Conservation (phyloP, 2,797 vertebrate genomes). For the Mareca strepera region DNA sequence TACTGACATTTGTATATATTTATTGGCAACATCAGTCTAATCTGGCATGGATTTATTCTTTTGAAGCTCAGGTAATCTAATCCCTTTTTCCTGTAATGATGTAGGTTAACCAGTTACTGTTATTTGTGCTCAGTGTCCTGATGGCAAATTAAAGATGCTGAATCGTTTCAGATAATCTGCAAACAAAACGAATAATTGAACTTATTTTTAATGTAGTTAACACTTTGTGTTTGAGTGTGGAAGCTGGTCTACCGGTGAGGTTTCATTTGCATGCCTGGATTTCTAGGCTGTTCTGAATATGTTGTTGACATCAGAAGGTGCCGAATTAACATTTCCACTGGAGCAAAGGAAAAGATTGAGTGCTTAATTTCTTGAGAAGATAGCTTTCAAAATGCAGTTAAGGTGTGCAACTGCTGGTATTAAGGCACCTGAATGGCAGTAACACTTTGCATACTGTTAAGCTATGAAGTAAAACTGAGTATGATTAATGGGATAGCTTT, state of each 20-base stretch:
- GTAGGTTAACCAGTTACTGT: neutral
- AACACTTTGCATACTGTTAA: slow-evolving; percentile 36
- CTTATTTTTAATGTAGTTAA: neutral
- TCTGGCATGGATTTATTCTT: neutral
- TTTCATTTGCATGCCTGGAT: neutral
- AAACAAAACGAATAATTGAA: neutral
- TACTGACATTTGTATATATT: neutral
- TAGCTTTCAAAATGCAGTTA: slow-evolving; percentile 52
- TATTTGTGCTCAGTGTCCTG: neutral
- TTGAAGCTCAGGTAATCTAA: neutral
- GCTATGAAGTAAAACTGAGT: slow-evolving; percentile 44
- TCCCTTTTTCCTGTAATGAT: neutral
- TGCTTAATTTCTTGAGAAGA: slow-evolving; percentile 57
- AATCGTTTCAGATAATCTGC: neutral
- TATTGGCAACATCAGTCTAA: neutral
- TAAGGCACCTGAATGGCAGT: slow-evolving; percentile 31
- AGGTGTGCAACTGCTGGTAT: neutral
- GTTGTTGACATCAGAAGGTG: slow-evolving; percentile 3
- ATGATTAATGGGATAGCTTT: slow-evolving; percentile 59
- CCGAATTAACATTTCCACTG: slow-evolving; percentile 39
- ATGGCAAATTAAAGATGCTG: neutral
- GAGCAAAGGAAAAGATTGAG: slow-evolving; percentile 27
- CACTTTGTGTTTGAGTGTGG: neutral
- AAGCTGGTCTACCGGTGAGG: neutral
- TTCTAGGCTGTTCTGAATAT: neutral